Evolutionary conservation across 37 sponge, comb jelly and placozoan species (phyloP).

Genomic region (Corticium candelabrum): DNA sequence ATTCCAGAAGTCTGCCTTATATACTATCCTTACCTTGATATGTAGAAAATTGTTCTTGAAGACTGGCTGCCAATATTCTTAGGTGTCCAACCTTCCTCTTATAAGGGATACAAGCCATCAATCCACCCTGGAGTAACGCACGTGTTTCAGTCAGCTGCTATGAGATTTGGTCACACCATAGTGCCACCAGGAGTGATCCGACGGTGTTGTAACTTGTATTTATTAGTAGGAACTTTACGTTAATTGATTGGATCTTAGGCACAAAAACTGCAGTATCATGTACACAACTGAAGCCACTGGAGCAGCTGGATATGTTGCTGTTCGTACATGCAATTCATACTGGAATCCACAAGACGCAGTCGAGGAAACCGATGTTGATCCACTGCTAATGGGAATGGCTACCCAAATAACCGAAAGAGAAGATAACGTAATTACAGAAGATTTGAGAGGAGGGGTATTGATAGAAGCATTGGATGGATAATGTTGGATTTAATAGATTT

Average conservation of each 20-base stretch:
- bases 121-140: slow-evolving; percentile 77
- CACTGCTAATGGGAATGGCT: slow-evolving; percentile 79
- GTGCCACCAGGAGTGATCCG: slow-evolving; percentile 85
- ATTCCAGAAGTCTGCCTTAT: not conserved
- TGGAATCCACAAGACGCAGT: slow-evolving; percentile 73
- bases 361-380: slow-evolving; percentile 43
- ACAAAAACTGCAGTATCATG: not conserved
- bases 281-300: too few species aligned
- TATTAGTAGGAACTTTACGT: too few species aligned
- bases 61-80: slow-evolving; percentile 84
- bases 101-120: slow-evolving; percentile 64
- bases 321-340: slow-evolving; percentile 87
- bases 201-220: too few species aligned
- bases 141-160: slow-evolving; percentile 86
- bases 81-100: not conserved
- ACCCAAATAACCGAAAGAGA: slow-evolving; percentile 71
- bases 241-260: not conserved
- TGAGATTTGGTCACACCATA: slow-evolving; percentile 88
- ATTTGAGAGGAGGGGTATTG: slow-evolving; percentile 55
- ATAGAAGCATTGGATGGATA: too few species aligned
- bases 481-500: too few species aligned
- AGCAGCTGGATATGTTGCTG: slow-evolving; percentile 17
- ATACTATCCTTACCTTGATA: not conserved
- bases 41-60: slow-evolving; percentile 53
- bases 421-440: slow-evolving; percentile 81